Percentiles rank a stretch among this genome's conserved stretches.
phyloP scores from a whole-genome alignment of 2,113 vertebrate species.

The Engystomops pustulosus region DNA sequence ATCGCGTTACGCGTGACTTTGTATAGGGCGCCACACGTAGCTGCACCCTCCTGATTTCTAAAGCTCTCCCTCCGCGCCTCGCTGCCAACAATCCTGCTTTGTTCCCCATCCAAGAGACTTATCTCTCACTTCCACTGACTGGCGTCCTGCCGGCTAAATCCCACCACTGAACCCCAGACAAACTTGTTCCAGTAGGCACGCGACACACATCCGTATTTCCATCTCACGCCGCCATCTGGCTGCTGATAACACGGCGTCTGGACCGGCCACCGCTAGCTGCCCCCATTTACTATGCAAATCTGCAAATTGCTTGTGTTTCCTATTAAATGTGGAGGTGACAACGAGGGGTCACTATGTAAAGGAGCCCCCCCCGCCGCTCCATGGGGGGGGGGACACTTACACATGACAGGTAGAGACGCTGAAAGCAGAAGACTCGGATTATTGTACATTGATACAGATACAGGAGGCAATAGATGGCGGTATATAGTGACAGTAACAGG shows the following conservation, averaged over 20 bases:
- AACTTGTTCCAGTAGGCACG: conserved; percentile 11
- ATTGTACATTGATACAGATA: not conserved
- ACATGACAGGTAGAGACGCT: not conserved
- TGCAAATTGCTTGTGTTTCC: not conserved
- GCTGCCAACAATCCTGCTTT: conserved; percentile 55
- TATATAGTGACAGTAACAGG: too few species aligned
- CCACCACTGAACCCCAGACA: conserved; percentile 38
- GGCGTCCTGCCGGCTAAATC: conserved; percentile 50
- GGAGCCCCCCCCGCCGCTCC: not conserved
- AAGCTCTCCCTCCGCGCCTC: conserved; percentile 39
- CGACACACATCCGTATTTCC: not conserved
- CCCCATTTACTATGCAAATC: conserved; percentile 20
- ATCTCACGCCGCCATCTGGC: conserved; percentile 41
- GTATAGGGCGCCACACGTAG: conserved; percentile 25
- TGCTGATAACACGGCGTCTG: not conserved
- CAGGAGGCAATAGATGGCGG: not conserved
- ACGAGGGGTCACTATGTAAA: not conserved
- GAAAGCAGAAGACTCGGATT: not conserved
- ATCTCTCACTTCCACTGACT: conserved; percentile 55
- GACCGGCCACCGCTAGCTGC: not conserved
- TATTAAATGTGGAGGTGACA: not conserved
- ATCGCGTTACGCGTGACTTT: conserved; percentile 51
- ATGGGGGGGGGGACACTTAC: not conserved
- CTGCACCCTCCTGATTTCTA: conserved; percentile 52
- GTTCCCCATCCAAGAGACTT: conserved; percentile 55